These are phyloP conservation scores for Chaetops frenatus DNA, from an alignment of 2,113 vertebrate genomes.

Conservation along the genomic window DNA sequence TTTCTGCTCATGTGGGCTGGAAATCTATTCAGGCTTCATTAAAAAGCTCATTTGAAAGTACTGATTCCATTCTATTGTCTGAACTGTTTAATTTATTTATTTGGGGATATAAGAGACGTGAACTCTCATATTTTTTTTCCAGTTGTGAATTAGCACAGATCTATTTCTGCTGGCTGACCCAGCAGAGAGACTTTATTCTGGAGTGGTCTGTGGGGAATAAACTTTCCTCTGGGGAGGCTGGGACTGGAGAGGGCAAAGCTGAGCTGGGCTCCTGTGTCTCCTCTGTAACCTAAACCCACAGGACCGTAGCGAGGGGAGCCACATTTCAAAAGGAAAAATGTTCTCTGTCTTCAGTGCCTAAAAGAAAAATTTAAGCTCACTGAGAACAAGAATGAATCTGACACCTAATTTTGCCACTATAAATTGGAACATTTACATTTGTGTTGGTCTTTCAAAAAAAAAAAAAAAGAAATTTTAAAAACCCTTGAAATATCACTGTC, in stretches of 20 bases:
- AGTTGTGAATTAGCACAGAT: background rate
- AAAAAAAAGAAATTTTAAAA: background rate
- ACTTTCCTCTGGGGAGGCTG: background rate
- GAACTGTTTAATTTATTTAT: background rate
- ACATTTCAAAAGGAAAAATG: background rate
- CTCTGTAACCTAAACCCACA: background rate
- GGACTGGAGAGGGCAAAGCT: background rate
- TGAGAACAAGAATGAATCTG: background rate
- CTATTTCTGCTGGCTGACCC: background rate
- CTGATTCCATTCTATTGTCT: background rate
- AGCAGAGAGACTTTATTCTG: background rate
- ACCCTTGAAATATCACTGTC: background rate
- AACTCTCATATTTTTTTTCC: background rate
- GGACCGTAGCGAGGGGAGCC: accelerated
- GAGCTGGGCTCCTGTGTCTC: background rate
- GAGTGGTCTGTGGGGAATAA: background rate
- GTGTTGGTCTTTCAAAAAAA: background rate
- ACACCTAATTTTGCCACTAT: conserved; percentile 24
- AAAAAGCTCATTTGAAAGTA: conserved; percentile 3
- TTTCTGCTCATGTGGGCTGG: background rate
- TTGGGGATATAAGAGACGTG: background rate
- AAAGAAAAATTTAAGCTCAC: conserved; percentile 2
- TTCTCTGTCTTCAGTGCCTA: background rate
- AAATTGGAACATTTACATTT: conserved; percentile 42
- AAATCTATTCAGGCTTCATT: background rate